Evolutionary conservation across 2,888 invertebrate species (phyloP).

Genomic region (Volucella bombylans): DNA sequence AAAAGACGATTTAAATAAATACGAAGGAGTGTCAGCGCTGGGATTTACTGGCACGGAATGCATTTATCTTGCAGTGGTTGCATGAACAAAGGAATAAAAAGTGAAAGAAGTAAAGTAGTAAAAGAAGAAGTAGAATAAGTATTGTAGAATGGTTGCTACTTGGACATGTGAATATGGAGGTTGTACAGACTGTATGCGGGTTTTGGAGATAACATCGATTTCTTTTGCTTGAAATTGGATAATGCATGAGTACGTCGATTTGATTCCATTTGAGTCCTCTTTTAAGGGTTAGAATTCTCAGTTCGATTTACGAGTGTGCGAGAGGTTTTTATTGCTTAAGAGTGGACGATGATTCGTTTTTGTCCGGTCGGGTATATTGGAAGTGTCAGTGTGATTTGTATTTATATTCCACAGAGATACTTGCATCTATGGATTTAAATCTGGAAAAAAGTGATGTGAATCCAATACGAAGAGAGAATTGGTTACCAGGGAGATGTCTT

Average conservation of each 20-base stretch:
- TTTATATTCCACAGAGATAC: too few relatives aligned
- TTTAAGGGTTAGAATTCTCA: not conserved
- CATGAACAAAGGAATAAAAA: conserved; percentile 31
- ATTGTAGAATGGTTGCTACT: not conserved
- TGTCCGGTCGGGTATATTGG: too few relatives aligned
- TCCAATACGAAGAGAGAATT: too few relatives aligned
- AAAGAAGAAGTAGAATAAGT: conserved; percentile 12
- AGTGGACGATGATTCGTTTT: too few relatives aligned
- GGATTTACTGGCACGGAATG: conserved; percentile 58
- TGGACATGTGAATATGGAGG: not conserved
- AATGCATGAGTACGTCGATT: conserved; percentile 14
- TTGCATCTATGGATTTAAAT: too few relatives aligned
- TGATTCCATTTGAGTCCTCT: conserved; percentile 1
- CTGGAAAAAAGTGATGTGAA: too few relatives aligned
- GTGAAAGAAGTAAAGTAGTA: not conserved
- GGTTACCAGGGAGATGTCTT: too few relatives aligned
- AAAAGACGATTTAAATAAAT: conserved; percentile 70
- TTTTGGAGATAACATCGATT: not conserved
- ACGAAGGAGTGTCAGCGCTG: conserved; percentile 58
- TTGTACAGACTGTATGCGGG: not conserved
- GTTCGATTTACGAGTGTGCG: not conserved
- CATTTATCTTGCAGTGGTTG: conserved; percentile 60
- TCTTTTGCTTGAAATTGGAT: not conserved
- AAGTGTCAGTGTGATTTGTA: too few relatives aligned
- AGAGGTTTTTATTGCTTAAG: not conserved